Evolutionary conservation across 2,888 invertebrate genomes (phyloP), one percentile per base, ranked within the genome.

Genomic region (Osmoderma eremita): DNA sequence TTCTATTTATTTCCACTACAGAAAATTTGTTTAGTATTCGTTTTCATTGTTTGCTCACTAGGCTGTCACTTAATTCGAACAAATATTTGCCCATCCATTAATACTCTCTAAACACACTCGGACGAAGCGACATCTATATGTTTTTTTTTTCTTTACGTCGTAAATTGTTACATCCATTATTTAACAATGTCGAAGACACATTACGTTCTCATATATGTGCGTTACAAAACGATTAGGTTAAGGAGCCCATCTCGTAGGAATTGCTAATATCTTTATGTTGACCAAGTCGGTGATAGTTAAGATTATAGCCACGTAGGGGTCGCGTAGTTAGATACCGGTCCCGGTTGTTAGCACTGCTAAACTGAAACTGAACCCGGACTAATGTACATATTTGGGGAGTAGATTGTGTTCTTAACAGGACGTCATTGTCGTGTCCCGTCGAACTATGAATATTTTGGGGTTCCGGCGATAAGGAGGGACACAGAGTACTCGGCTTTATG

Each of bases 321-420:
- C 50, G 50, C 50, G 50, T 51, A 24, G 24, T 30, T 17, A 30
- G 45, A 61, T 48, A 36, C 8, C 38, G 18, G 38, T 38, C n/a
- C 18, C 38, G 53, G 58, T 30, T 30, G 30, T 45, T 45, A 45
- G 17, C 10, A 22, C 5, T 24, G 58, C 58, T 24, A 61, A 45
- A 61, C 58, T 61, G 58, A 42, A 61, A 61, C 30, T 20, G 45
- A 45, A 8, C 58, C 58, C 45, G 24, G 45, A 36, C 45, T 61
- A 61, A 61, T 61, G 58, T 61, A 61, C 58, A 61, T 61, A 61
- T 61, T 61, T 61, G 45, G 58, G 36, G 58, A 61, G 58, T 61
- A 61, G 45, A 61, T 61, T 61, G 58, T 61, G 58, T 45, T 45
- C 58, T 61, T 61, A 61, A 61, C 58, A 45, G 15, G 45, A 45